phyloP scores from a whole-genome alignment of 2,113 vertebrate genomes.

The Heptranchias perlo region DNA sequence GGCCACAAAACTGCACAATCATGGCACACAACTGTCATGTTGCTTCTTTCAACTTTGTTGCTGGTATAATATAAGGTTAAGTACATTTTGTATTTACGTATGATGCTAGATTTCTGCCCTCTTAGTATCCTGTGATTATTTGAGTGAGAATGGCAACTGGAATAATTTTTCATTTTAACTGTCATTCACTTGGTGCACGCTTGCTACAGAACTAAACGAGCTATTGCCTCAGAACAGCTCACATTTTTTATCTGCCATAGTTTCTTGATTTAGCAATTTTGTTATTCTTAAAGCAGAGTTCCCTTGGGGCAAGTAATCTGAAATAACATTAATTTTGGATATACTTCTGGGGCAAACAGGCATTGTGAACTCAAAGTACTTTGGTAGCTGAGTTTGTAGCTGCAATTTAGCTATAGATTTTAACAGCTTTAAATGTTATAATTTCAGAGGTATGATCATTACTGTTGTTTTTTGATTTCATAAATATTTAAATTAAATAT shows the following conservation, averaged over 20 bases:
- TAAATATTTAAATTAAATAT: neutral
- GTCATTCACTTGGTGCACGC: neutral
- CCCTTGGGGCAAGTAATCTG: neutral
- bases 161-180: neutral
- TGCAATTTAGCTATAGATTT: neutral
- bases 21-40: too few relatives aligned
- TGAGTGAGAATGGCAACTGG: neutral
- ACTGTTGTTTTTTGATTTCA: neutral
- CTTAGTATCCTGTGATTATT: neutral
- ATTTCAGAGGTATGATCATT: neutral
- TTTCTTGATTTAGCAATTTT: neutral
- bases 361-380: neutral
- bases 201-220: neutral
- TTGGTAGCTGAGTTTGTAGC: neutral
- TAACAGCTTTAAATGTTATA: neutral
- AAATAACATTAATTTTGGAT: neutral
- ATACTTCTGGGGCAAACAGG: neutral
- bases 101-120: neutral
- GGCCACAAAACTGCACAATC: too few relatives aligned
- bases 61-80: neutral
- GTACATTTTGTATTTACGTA: neutral
- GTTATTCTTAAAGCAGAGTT: neutral
- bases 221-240: neutral
- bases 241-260: neutral
- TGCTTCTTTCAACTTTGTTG: neutral